Evolutionary conservation across 2,888 invertebrate species (phyloP).

Genomic region (Agrotis puta): DNA sequence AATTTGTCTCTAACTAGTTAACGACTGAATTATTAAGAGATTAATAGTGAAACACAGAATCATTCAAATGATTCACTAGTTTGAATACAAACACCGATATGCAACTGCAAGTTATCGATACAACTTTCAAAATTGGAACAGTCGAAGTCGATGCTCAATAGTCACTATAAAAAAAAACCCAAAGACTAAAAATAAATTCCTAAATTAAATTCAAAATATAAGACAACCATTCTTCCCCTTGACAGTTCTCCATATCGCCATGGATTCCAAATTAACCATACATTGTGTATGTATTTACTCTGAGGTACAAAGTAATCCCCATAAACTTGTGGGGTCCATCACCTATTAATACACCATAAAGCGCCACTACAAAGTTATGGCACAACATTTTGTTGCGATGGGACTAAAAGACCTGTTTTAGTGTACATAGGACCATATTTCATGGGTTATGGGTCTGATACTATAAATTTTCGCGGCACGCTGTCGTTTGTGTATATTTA

Average conservation of each 20-base stretch:
- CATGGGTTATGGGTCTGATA: conserved; percentile 46
- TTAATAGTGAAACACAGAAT: conserved; percentile 16
- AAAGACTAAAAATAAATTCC: background rate
- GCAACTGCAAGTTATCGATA: background rate
- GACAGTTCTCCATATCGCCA: background rate
- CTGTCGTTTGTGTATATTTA: conserved; percentile 13
- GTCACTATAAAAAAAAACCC: background rate
- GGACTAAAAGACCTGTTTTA: conserved; percentile 35
- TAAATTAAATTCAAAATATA: background rate
- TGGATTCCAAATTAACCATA: background rate
- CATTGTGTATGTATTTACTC: conserved; percentile 21
- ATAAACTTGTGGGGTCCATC: conserved; percentile 65
- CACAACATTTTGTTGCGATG: conserved; percentile 57
- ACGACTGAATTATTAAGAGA: conserved; percentile 3
- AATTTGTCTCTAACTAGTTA: conserved; percentile 22
- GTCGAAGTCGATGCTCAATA: background rate
- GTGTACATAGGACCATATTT: conserved; percentile 40
- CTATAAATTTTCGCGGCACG: conserved; percentile 52
- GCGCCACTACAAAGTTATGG: conserved; percentile 68
- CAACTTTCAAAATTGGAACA: background rate
- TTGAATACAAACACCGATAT: background rate
- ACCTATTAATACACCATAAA: conserved; percentile 71
- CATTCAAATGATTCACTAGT: background rate
- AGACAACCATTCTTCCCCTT: background rate
- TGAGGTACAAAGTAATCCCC: conserved; percentile 60